Evolutionary conservation across 2,113 vertebrate species (phyloP), one percentile per base, ranked within the genome.

Genomic region (Leucopsar rothschildi): DNA sequence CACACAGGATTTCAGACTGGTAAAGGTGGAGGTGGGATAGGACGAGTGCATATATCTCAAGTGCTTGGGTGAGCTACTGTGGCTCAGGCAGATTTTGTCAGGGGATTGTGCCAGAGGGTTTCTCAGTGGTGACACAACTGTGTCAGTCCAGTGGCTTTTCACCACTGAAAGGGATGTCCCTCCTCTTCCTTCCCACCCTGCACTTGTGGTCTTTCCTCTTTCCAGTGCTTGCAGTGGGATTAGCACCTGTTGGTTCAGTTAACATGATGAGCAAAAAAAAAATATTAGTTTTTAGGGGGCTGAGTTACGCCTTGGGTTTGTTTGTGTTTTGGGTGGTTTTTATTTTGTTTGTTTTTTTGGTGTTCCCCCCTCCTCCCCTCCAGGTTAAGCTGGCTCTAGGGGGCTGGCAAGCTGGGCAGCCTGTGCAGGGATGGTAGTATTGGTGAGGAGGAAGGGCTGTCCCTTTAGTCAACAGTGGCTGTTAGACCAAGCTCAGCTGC

Each of bases 391-490:
- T 91, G 60, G 19, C 80, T 84, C 19, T 27, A 35, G 47, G 37
- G 82, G 39, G 23, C 6, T 63, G 78, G 39, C 15, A 24, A 61
- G 45, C 24, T 28, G 57, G n/a, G 55, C 22, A 95, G 45, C 39
- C 52, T 2, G 1, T 52, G 52, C 68, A 69, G 40, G 61, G 40
- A 20, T 2, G 4, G 73, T 31, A 55, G 59, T 45, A 53, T 40
- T 53, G 75, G 31, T 0, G 0, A 77, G 66, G 60, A 88, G 42
- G 45, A 49, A 79, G 47, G 20, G n/a, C 70, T 92, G 39, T 85
- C 68, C 44, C 63, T 94, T 76, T 53, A 73, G 79, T 80, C 90
- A 92, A 33, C 85, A 90, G 71, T 71, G 80, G 73, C 84, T 96
- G 87, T 90, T 80, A 93, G 79, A 77, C 71, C 55, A 75, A 86